These are phyloP conservation scores for Tigriopus japonicus DNA, from an alignment of 1,140 invertebrate genomes.

Conservation along the genomic window DNA sequence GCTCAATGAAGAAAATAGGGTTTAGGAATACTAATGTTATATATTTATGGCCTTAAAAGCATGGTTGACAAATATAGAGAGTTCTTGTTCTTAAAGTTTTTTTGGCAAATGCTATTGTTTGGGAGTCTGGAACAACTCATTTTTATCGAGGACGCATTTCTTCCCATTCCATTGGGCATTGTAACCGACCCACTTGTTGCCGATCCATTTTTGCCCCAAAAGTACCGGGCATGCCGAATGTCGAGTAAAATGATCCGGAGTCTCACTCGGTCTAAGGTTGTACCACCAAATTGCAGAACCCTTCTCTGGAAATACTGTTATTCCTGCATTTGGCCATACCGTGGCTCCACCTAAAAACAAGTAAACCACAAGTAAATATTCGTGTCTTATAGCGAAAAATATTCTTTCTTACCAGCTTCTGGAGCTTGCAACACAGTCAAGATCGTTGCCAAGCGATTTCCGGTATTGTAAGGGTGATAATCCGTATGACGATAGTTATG, in stretches of 20 bases:
- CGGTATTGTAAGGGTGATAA: not conserved
- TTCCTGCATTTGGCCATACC: constrained; percentile 20
- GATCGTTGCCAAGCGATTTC: not conserved
- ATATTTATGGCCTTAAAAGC: too few species aligned
- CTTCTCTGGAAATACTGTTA: constrained; percentile 14
- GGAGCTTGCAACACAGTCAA: constrained; percentile 21
- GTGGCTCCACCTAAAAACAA: constrained; percentile 17
- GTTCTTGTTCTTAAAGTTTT: too few species aligned
- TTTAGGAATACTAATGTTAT: too few species aligned
- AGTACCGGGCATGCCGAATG: constrained; percentile 26
- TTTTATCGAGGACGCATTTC: not conserved
- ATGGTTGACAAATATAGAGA: too few species aligned
- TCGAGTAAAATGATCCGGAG: constrained; percentile 19
- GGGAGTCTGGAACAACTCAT: too few species aligned
- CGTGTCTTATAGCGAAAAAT: too few species aligned
- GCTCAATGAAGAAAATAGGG: too few species aligned
- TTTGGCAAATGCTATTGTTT: too few species aligned
- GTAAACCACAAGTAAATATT: too few species aligned
- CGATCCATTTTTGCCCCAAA: constrained; percentile 24
- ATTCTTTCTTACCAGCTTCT: constrained; percentile 19
- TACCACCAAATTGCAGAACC: constrained; percentile 24
- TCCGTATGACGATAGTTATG: not conserved
- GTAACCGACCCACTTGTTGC: not conserved
- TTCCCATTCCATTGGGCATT: not conserved
- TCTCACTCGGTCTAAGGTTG: constrained; percentile 23